Evolutionary conservation across 2,888 invertebrate species (phyloP), one percentile per base, ranked within the genome.

Genomic region (Ischnura elegans): DNA sequence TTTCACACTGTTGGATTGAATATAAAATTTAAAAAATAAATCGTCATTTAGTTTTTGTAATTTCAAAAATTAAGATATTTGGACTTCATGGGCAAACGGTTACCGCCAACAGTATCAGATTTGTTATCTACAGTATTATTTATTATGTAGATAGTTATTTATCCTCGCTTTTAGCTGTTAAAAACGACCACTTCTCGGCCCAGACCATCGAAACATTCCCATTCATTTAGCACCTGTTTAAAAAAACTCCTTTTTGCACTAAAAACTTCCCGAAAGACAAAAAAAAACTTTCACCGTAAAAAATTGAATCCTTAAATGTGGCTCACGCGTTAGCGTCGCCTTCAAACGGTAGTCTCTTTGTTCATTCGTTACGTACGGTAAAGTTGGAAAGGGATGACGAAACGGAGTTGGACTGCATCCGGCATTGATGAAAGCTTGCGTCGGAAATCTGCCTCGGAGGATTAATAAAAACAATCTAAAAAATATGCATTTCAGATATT

Each of bases 261-360:
- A 36, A 10, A 8, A 29, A 36, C 76, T 8, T 36, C 0, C 25
- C 25, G 19, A 1, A 61, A 61, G 55, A 55, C 10, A 16, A 61
- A 76, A 76, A 36, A 61, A 61, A 29, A 36, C 76, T 36, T 76
- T 76, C 76, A 36, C 76, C 76, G 29, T 8, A 76, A 76, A 76
- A 76, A 76, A 76, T 76, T 36, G 76, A 76, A 76, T 76, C 36
- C 76, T n/a, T 76, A 76, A 76, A 76, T 36, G 76, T n/a, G n/a
- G n/a, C 76, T 29, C 36, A 36, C 29, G 76, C 25, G 36, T 76
- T 76, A 29, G 29, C 3, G 10, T 36, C 76, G 36, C 29, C 76
- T 36, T 13, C 61, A 6, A 21, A 4, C 61, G 36, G 36, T 76
- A 10, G 36, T 16, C 16, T 16, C 29, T 76, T 29, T 36, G 76